phyloP scores from a whole-genome alignment of 2,888 invertebrate genomes.

The Phanerotoma sp. region DNA sequence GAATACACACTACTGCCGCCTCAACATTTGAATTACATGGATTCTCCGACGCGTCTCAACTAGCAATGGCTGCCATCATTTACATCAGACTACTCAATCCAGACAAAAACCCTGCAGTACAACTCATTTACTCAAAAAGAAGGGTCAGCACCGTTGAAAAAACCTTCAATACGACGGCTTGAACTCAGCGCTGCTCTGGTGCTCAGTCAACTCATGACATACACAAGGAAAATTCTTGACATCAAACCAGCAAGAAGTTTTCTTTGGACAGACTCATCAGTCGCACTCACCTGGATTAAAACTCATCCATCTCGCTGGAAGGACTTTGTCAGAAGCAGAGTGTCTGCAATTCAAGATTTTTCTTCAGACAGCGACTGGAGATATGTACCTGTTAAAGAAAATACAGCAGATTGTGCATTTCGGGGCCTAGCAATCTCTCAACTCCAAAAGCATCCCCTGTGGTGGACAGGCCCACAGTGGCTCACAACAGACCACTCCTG shows the following conservation, averaged over 20 bases:
- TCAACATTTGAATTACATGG: too few relatives aligned
- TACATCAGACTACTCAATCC: too few relatives aligned
- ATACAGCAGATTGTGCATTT: conserved; percentile 7
- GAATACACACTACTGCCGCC: too few relatives aligned
- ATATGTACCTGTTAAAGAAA: neutral
- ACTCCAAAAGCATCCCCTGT: neutral
- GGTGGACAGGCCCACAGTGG: conserved; percentile 19
- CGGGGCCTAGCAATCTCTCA: neutral
- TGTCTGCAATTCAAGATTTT: conserved; percentile 31
- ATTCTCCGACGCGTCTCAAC: too few relatives aligned
- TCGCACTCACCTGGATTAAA: conserved; percentile 29
- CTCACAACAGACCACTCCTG: neutral
- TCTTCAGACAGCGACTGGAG: neutral
- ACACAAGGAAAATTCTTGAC: conserved; percentile 11
- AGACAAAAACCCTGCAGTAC: too few relatives aligned
- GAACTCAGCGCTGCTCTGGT: conserved; percentile 36
- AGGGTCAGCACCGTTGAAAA: conserved; percentile 21
- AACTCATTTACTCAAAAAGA: conserved; percentile 16
- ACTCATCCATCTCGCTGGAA: conserved; percentile 32
- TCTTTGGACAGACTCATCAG: conserved; percentile 30
- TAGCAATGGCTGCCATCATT: too few relatives aligned
- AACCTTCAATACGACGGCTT: conserved; percentile 34
- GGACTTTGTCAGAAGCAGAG: conserved; percentile 39
- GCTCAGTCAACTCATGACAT: conserved; percentile 13
- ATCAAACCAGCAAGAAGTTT: neutral